phyloP scores from a whole-genome alignment of 2,113 vertebrate genomes.

The Trematomus loennbergii region DNA sequence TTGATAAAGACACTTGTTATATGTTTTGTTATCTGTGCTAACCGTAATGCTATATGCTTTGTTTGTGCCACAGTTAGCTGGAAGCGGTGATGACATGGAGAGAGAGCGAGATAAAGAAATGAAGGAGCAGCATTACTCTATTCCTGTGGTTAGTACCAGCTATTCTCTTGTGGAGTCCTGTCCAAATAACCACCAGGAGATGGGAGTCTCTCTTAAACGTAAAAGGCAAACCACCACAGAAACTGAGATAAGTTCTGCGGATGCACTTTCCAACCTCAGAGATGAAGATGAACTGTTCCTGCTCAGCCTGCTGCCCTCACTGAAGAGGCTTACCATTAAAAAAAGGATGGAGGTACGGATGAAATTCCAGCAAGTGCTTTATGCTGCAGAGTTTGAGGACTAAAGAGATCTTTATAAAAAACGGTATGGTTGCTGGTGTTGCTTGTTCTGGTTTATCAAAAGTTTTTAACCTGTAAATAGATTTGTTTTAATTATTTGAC shows the following conservation, averaged over 20 bases:
- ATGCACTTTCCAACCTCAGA: constrained; percentile 42
- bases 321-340: constrained; percentile 72
- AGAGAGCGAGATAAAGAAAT: constrained; percentile 46
- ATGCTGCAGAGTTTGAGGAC: constrained; percentile 73
- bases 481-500: background rate
- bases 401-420: background rate
- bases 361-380: constrained; percentile 76
- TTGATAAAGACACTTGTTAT: background rate
- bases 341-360: constrained; percentile 74
- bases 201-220: constrained; percentile 46
- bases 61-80: constrained; percentile 41
- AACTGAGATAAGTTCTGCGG: constrained; percentile 45
- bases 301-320: constrained; percentile 71
- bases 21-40: background rate
- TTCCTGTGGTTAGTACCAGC: constrained; percentile 46
- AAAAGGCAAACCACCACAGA: constrained; percentile 51
- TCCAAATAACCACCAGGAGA: constrained; percentile 42
- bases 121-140: constrained; percentile 23
- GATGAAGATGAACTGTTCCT: constrained; percentile 77
- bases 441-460: background rate
- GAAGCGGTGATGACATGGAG: constrained; percentile 41
- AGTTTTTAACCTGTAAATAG: constrained; percentile 11
- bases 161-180: constrained; percentile 37
- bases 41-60: background rate
- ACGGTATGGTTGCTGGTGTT: background rate